These are phyloP conservation scores for Ciona savignyi DNA, from an alignment of 23 tunicate genomes.

Conservation along the genomic window DNA sequence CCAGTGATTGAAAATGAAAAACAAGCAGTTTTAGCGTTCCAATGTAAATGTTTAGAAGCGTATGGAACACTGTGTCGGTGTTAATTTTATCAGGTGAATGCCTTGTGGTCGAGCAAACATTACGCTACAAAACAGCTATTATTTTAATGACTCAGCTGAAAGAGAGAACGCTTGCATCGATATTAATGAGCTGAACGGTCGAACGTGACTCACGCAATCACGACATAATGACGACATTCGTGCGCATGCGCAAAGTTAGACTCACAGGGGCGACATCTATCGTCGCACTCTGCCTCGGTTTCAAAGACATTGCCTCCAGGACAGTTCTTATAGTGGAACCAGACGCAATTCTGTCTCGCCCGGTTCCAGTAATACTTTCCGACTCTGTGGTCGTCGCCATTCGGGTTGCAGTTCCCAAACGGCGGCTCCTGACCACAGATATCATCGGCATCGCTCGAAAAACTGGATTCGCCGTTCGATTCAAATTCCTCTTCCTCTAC, in stretches of 20 bases:
- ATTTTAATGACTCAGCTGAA: too few species aligned
- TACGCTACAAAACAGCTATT: too few species aligned
- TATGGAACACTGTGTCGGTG: too few species aligned
- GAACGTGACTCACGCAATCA: background rate
- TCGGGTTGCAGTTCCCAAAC: conserved; percentile 27
- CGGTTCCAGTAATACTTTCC: conserved; percentile 44
- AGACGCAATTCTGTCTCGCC: conserved; percentile 8
- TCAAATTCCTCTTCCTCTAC: too few species aligned
- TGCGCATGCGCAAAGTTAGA: background rate
- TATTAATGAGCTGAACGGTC: too few species aligned
- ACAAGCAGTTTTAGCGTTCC: too few species aligned
- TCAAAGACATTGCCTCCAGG: conserved; percentile 56
- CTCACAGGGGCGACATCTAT: conserved; percentile 18
- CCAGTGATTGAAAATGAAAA: too few species aligned
- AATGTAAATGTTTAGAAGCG: too few species aligned
- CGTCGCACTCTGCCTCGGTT: conserved; percentile 30
- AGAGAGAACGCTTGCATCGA: too few species aligned
- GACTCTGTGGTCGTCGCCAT: background rate
- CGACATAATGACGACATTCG: background rate
- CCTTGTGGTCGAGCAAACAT: too few species aligned
- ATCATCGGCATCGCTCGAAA: conserved; percentile 19
- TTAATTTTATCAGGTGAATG: too few species aligned
- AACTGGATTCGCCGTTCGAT: background rate
- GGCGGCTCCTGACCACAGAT: conserved; percentile 28
- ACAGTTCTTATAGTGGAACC: conserved; percentile 32